Evolutionary conservation across 1,140 invertebrate species (phyloP), one percentile per base, ranked within the genome.

Genomic region (Aphelinus atriplicis): DNA sequence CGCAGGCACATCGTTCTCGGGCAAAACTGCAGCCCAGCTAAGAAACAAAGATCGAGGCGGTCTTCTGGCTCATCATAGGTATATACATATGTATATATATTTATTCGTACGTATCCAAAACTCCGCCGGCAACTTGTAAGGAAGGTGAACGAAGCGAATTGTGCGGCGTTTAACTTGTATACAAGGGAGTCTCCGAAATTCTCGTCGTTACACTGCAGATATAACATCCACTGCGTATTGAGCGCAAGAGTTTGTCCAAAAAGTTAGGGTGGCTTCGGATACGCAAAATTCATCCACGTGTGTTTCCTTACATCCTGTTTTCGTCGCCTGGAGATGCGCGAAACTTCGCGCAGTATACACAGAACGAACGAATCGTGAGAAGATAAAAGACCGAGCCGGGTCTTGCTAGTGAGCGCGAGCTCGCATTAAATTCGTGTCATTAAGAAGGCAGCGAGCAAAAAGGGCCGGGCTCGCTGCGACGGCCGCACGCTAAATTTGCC

Each of bases 401-500:
- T 26, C 26, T 26, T 26, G 26, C 26, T 26, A 26, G 26, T 26
- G 72, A 50, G 63, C 61, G 62, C 63, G 10, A 7, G 10, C 42
- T 50, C 51, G 67, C 73, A 71, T 77, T 81, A 80, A 79, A 79
- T 77, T 80, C 73, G 61, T 65, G 68, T 69, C 78, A 82, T 82
- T 83, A 83, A 80, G 26, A 26, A 80, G 80, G 74, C 74, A 66
- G 68, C 75, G 75, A 69, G 56, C 78, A 78, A 78, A 26, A 26
- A 26, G 26, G 71, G 74, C 61, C 67, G 65, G 26, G 26, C 26
- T 26, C 26, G 26, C 26, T 26, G 26, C 26, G 26, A 26, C 26
- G 51, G 51, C 51, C 1, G 56, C 26, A 64, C 66, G 80, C 77
- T 83, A 83, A 83, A 83, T 83, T 84, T 83, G 79, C 79, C 78